phyloP scores from a whole-genome alignment of 2,797 vertebrate species.

The Neosalanx taihuensis region DNA sequence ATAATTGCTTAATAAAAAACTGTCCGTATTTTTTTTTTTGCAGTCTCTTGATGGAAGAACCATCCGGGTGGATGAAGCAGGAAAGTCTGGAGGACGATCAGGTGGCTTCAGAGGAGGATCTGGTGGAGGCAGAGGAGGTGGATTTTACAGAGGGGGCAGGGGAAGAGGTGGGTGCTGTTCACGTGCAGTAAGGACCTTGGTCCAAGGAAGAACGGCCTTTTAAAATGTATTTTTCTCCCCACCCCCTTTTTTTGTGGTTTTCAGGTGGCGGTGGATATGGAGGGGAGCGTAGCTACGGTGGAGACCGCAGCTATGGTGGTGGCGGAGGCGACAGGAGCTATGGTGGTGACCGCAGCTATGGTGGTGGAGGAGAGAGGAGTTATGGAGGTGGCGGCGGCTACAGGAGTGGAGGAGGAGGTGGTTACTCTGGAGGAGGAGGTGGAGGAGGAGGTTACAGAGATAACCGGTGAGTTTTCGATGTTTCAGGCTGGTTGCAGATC shows the following conservation, averaged over 20 bases:
- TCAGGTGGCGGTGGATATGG: conserved; percentile 46
- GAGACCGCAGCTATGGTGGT: conserved; percentile 39
- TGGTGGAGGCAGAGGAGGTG: conserved; percentile 67
- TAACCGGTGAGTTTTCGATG: conserved; percentile 41
- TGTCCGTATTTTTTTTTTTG: background rate
- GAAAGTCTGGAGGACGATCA: conserved; percentile 79
- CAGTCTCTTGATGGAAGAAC: conserved; percentile 83
- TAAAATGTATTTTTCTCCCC: background rate
- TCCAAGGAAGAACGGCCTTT: background rate
- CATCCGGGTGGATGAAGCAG: conserved; percentile 86
- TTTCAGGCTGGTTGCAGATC: background rate
- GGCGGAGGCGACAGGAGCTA: conserved; percentile 29
- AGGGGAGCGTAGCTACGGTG: conserved; percentile 43
- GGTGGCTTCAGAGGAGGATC: conserved; percentile 80
- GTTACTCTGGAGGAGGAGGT: conserved; percentile 29
- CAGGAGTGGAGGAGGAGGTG: conserved; percentile 13
- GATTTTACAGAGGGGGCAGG: conserved; percentile 71
- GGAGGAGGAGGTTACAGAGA: conserved; percentile 55
- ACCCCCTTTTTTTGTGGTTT: background rate
- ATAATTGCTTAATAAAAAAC: background rate
- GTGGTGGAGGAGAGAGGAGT: conserved; percentile 33
- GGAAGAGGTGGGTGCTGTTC: conserved; percentile 52
- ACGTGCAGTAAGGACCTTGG: conserved; percentile 13
- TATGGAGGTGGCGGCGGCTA: conserved; percentile 31
- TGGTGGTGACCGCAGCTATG: conserved; percentile 36